Conservation (phyloP, 2,113 vertebrate species). For the Eulemur rufifrons region DNA sequence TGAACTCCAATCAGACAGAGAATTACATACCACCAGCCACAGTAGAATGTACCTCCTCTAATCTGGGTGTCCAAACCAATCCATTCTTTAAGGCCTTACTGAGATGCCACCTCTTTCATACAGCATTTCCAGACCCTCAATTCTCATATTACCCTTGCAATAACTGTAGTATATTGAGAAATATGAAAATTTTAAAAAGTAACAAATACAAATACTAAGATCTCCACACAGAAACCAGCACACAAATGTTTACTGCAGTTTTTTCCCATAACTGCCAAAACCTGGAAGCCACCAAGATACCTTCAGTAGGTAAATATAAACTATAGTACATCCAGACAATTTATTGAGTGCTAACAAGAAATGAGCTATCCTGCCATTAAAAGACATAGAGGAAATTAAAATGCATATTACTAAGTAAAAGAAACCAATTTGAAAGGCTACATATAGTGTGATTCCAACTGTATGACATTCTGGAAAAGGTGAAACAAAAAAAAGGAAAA, state of each 20-base stretch:
- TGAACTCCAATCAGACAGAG: neutral
- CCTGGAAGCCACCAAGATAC: neutral
- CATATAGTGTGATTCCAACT: neutral
- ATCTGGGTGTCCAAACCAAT: neutral
- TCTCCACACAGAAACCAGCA: neutral
- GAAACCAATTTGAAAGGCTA: neutral
- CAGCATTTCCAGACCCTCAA: neutral
- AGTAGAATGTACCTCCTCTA: neutral
- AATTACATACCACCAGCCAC: neutral
- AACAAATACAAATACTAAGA: neutral
- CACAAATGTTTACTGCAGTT: neutral
- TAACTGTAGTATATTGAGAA: neutral
- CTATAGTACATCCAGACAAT: neutral
- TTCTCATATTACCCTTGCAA: neutral
- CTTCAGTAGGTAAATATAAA: neutral
- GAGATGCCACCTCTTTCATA: neutral
- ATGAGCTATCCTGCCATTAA: neutral
- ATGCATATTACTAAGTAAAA: neutral
- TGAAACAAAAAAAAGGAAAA: neutral
- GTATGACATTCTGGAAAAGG: neutral
- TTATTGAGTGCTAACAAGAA: neutral
- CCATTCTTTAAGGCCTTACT: neutral
- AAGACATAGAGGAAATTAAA: neutral
- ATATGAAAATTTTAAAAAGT: neutral
- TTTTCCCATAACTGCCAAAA: neutral